These are phyloP conservation scores for Poeciliopsis presidionis DNA, from an alignment of 2,797 vertebrate species.

Conservation along the genomic window DNA sequence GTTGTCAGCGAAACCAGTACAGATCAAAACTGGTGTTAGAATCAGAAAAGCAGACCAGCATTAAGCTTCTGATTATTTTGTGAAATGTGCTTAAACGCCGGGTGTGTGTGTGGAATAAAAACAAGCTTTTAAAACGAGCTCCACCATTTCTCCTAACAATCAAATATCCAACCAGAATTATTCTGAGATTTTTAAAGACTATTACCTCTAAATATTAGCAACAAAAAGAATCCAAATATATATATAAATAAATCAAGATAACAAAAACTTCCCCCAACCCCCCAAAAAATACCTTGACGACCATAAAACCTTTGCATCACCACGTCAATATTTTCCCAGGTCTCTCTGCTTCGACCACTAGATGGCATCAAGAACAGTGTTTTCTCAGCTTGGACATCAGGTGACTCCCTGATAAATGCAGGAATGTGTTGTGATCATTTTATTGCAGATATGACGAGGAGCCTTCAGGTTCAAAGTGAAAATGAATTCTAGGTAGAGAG, in stretches of 20 bases:
- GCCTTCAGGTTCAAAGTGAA: conserved; percentile 30
- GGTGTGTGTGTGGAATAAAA: neutral
- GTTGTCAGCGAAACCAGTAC: neutral
- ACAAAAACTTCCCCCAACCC: neutral
- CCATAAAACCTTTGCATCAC: neutral
- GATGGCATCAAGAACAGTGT: conserved; percentile 37
- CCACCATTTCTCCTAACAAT: neutral
- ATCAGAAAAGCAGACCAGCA: neutral
- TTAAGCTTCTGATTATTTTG: neutral
- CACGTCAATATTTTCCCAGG: neutral
- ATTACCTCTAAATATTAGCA: neutral
- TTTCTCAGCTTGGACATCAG: conserved; percentile 28
- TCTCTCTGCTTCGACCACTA: conserved; percentile 42
- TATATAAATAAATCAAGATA: neutral
- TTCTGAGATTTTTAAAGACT: neutral
- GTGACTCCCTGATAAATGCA: conserved; percentile 40
- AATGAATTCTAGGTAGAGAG: conserved; percentile 6
- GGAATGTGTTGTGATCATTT: conserved; percentile 43
- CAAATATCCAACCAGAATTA: neutral
- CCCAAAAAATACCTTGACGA: neutral
- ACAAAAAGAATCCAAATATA: neutral
- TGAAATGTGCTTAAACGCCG: neutral
- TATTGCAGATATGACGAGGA: conserved; percentile 28
- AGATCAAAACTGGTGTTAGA: neutral
- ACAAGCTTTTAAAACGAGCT: neutral